These are phyloP conservation scores for Netelia inedita DNA, from an alignment of 2,888 invertebrate species.

Conservation along the genomic window DNA sequence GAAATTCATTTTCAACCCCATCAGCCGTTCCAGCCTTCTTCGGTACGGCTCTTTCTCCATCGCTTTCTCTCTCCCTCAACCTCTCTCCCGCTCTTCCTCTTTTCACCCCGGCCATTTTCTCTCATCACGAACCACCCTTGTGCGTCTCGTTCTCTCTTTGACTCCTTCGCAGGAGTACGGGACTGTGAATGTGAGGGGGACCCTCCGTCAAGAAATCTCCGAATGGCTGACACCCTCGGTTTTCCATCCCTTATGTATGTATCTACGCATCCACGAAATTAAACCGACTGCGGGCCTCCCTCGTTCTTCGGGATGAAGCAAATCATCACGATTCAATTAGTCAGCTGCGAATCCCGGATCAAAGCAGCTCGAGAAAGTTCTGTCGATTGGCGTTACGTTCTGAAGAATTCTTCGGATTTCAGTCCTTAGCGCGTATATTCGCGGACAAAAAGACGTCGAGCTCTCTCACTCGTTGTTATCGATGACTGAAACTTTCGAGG, in stretches of 20 bases:
- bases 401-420: slow-evolving; percentile 30
- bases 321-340: slow-evolving; percentile 65
- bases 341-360: slow-evolving; percentile 40
- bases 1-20: slow-evolving; percentile 65
- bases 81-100: slow-evolving; percentile 31
- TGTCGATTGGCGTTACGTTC: slow-evolving; percentile 46
- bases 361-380: slow-evolving; percentile 51
- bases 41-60: slow-evolving; percentile 19
- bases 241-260: slow-evolving; percentile 25
- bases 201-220: slow-evolving; percentile 67
- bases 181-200: slow-evolving; percentile 7
- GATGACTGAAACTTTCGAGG: slow-evolving; percentile 19
- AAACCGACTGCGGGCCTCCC: slow-evolving; percentile 39
- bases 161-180: slow-evolving; percentile 40
- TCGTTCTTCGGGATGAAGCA: neutral
- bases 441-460: neutral
- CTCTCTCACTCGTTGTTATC: slow-evolving; percentile 19
- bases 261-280: slow-evolving; percentile 55
- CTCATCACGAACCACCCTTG: neutral
- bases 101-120: slow-evolving; percentile 29
- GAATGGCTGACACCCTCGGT: slow-evolving; percentile 62
- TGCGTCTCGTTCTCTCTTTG: slow-evolving; percentile 43
- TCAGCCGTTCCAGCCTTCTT: slow-evolving; percentile 5
- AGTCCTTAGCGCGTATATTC: slow-evolving; percentile 3
- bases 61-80: slow-evolving; percentile 15